Evolutionary conservation across 2,113 vertebrate genomes (phyloP), one percentile per base, ranked within the genome.

Genomic region (Phalacrocorax pelagicus): DNA sequence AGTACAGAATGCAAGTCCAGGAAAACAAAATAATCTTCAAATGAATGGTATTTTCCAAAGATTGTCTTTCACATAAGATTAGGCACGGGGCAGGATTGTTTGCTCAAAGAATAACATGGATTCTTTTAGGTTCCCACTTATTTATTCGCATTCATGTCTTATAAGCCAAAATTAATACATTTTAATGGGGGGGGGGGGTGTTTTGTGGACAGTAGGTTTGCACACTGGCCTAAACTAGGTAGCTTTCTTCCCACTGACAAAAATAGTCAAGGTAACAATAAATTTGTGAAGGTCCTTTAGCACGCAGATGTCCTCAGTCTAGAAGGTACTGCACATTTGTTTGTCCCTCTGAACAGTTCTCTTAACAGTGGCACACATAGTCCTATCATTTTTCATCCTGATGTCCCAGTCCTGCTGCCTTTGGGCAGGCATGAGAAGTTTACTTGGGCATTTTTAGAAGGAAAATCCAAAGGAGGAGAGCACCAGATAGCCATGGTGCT

Each of bases 261-360:
- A 46, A 49, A 38, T 3, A 44, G 6, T 46, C 6, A n/a, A 44
- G 40, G 38, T 36, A 22, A 54, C 38, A 47, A 46, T 38, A 49
- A 49, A 38, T 73, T 34, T 4, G 1, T 63, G 29, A 8, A 36
- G 16, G 18, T 69, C 7, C 58, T 66, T 49, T 46, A 42, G 11
- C 51, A 54, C 0, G 0, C 24, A 30, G 10, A 54, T 0, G 0
- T 71, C 22, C n/a, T 65, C 18, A 12, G 22, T 22, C 16, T 75
- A 26, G 47, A 36, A 34, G 27, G 8, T 54, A 16, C 18, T 47
- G 52, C 34, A 47, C 15, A 11, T 62, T 74, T 42, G 8, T 32
- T 69, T 46, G 9, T 44, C 29, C 30, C 26, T 38, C 30, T 49
- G 21, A 49, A 65, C 30, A 32, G 21, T 80, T 26, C 5, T 65